Percentiles rank a stretch among this genome's conserved stretches.
Conservation (phyloP, 2,888 invertebrate species). For the Meandrusa payeni region DNA sequence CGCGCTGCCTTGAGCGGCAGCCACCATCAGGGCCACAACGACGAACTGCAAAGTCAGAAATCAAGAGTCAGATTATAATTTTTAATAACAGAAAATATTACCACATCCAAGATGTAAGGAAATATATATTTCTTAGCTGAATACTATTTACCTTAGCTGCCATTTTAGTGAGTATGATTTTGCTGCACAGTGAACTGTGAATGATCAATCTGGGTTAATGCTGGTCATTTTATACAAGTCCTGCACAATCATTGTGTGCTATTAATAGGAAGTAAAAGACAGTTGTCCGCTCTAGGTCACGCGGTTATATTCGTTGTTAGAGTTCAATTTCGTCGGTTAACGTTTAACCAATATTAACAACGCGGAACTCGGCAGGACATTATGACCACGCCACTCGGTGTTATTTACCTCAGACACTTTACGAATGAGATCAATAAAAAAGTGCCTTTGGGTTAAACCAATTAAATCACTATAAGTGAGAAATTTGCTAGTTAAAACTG, state of each 20-base stretch:
- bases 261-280: constrained; percentile 72
- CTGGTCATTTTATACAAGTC: constrained; percentile 57
- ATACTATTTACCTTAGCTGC: constrained; percentile 65
- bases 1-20: constrained; percentile 30
- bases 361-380: constrained; percentile 53
- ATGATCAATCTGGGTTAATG: constrained; percentile 58
- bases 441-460: too few species aligned
- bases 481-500: too few species aligned
- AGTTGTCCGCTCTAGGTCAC: constrained; percentile 64
- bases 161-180: constrained; percentile 69
- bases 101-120: too few species aligned
- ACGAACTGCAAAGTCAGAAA: constrained; percentile 42
- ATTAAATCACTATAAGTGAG: too few species aligned
- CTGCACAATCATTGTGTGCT: constrained; percentile 57
- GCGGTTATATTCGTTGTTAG: constrained; percentile 54
- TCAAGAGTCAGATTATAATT: background rate
- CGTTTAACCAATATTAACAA: constrained; percentile 41
- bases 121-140: background rate
- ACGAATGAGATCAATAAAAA: constrained; percentile 1
- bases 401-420: constrained; percentile 24
- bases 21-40: constrained; percentile 29
- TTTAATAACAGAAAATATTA: too few species aligned
- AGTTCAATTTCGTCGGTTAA: constrained; percentile 57
- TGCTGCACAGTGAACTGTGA: constrained; percentile 69
- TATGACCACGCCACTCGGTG: constrained; percentile 35